Percentiles rank a stretch among this genome's conserved stretches.
Conservation (phyloP, 2,888 invertebrate species). For the Taenaris catops region DNA sequence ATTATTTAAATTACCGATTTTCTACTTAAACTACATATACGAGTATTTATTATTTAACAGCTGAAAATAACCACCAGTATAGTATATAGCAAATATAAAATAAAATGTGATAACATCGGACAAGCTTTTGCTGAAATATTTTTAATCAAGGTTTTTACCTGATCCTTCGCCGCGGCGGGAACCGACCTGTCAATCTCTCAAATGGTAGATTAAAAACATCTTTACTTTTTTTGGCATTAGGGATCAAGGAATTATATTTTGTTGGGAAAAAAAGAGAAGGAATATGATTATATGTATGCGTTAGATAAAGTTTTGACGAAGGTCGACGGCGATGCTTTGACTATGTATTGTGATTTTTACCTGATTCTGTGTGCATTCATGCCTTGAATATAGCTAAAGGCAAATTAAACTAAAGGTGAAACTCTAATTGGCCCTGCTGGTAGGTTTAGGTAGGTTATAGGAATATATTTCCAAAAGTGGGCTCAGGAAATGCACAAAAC, state of each 20-base stretch:
- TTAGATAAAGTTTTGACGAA: conserved; percentile 77
- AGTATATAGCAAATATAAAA: too few species aligned
- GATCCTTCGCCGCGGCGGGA: conserved; percentile 52
- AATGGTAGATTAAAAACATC: conserved; percentile 77
- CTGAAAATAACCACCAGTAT: too few species aligned
- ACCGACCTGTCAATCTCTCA: conserved; percentile 77
- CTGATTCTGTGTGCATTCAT: conserved; percentile 24
- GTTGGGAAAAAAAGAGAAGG: conserved; percentile 39
- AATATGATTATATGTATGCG: conserved; percentile 69
- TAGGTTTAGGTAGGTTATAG: too few species aligned
- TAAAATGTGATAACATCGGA: conserved; percentile 41
- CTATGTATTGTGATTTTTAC: conserved; percentile 34
- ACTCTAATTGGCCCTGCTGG: too few species aligned
- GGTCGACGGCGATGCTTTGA: conserved; percentile 48
- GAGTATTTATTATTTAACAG: too few species aligned
- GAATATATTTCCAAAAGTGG: too few species aligned
- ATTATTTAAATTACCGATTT: too few species aligned
- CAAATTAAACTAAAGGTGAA: too few species aligned
- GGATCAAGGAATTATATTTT: conserved; percentile 70
- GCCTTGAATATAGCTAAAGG: too few species aligned
- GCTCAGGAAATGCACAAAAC: too few species aligned
- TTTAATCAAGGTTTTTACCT: conserved; percentile 77
- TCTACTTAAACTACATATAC: too few species aligned
- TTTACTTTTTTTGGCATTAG: conserved; percentile 70
- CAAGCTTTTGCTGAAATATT: conserved; percentile 70